These are phyloP conservation scores for Charanyca ferruginea DNA, from an alignment of 2,888 invertebrate genomes.

Conservation along the genomic window DNA sequence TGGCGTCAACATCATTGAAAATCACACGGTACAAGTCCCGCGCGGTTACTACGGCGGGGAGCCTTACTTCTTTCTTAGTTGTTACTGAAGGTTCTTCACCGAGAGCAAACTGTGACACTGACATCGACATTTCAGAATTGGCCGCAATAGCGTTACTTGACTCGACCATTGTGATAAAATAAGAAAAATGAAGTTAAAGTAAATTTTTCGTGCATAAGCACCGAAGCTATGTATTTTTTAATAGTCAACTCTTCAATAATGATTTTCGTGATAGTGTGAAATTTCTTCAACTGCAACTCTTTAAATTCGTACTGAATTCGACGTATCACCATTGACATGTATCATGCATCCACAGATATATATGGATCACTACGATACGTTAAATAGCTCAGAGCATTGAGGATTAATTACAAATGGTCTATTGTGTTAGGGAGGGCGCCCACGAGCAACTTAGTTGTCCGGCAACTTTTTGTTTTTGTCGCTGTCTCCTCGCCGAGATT, in stretches of 20 bases:
- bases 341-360: background rate
- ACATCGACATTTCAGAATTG: background rate
- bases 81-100: background rate
- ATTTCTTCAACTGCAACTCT: background rate
- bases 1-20: constrained; percentile 74
- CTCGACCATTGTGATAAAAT: background rate
- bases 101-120: constrained; percentile 12
- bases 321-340: background rate
- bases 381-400: background rate
- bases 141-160: background rate
- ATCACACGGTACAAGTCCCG: constrained; percentile 75
- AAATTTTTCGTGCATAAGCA: background rate
- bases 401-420: background rate
- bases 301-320: no score
- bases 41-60: constrained; percentile 76
- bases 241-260: background rate
- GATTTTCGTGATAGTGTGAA: background rate
- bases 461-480: no score
- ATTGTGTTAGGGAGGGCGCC: no score
- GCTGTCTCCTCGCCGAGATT: no score
- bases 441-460: no score
- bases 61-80: constrained; percentile 62
- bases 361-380: background rate
- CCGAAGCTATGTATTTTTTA: background rate
- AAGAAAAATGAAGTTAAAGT: background rate